Percentiles rank a stretch among this genome's conserved stretches.
Evolutionary conservation across 2,797 vertebrate species (phyloP).

Genomic region (Mionectes olivaceus): DNA sequence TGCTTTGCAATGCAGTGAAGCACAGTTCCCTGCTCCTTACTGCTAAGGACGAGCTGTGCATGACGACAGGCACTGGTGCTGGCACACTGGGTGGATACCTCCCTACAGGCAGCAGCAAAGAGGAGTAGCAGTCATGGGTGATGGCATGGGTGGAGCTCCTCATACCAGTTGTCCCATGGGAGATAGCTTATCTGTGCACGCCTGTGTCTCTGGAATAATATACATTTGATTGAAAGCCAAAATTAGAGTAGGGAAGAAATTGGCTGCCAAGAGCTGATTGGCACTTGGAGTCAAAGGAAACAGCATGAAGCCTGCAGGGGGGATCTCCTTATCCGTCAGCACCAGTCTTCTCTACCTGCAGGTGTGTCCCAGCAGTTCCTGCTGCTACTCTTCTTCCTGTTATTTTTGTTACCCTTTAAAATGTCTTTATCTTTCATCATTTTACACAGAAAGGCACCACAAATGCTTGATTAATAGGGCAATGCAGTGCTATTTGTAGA

Average conservation of each 20-base stretch:
- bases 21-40: neutral
- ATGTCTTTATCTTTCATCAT: neutral
- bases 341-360: conserved; percentile 10
- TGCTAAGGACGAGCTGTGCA: neutral
- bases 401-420: conserved; percentile 26
- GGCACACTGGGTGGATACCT: accelerated
- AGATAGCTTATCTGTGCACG: conserved; percentile 79
- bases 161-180: conserved; percentile 64
- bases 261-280: conserved; percentile 32
- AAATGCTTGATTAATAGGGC: neutral
- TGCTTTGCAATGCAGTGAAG: neutral
- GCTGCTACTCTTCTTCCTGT: neutral
- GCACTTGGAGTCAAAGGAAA: conserved; percentile 4
- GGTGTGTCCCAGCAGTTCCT: neutral
- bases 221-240: conserved; percentile 66
- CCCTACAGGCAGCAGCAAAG: neutral
- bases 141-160: conserved; percentile 60
- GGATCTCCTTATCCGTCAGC: neutral
- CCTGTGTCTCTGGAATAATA: conserved; percentile 73
- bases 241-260: conserved; percentile 21
- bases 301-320: neutral
- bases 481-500: neutral
- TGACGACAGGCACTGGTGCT: accelerated
- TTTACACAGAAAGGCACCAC: neutral
- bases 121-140: conserved; percentile 5